A percentile compares a stretch with the other conserved stretches of the same genome.
Conservation (phyloP, 1,140 invertebrate species). For the Stenopsyche tienmushanensis region DNA sequence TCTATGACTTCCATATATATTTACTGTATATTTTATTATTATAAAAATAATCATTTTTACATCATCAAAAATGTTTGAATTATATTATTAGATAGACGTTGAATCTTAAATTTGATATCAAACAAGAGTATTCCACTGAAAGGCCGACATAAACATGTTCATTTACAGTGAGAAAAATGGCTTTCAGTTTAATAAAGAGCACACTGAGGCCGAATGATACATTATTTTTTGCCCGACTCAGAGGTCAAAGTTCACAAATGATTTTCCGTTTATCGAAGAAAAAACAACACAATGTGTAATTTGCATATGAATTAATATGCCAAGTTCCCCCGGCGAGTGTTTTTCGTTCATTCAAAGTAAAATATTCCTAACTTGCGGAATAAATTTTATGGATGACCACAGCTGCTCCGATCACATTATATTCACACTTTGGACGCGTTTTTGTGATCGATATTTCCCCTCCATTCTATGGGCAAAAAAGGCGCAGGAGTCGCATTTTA, state of each 20-base stretch:
- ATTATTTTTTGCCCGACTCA: slow-evolving; percentile 28
- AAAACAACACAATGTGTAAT: slow-evolving; percentile 32
- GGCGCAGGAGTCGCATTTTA: too few relatives aligned
- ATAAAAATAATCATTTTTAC: too few relatives aligned
- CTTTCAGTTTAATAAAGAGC: neutral
- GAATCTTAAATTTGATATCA: too few relatives aligned
- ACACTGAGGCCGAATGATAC: neutral
- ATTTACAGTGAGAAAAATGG: too few relatives aligned
- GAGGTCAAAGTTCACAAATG: slow-evolving; percentile 36
- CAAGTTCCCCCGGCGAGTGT: neutral
- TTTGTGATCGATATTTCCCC: neutral
- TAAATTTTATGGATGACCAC: slow-evolving; percentile 23
- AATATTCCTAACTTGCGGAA: slow-evolving; percentile 6
- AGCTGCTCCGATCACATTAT: slow-evolving; percentile 8
- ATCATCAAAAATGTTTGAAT: too few relatives aligned
- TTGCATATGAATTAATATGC: slow-evolving; percentile 39
- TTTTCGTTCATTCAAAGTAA: slow-evolving; percentile 3
- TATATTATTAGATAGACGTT: too few relatives aligned
- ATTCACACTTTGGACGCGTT: neutral
- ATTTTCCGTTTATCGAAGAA: slow-evolving; percentile 34
- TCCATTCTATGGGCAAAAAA: too few relatives aligned
- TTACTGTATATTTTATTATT: too few relatives aligned
- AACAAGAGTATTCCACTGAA: too few relatives aligned
- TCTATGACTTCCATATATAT: too few relatives aligned
- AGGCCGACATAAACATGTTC: too few relatives aligned